Conservation (phyloP, 2,797 vertebrate genomes). For the Poeciliopsis turneri region DNA sequence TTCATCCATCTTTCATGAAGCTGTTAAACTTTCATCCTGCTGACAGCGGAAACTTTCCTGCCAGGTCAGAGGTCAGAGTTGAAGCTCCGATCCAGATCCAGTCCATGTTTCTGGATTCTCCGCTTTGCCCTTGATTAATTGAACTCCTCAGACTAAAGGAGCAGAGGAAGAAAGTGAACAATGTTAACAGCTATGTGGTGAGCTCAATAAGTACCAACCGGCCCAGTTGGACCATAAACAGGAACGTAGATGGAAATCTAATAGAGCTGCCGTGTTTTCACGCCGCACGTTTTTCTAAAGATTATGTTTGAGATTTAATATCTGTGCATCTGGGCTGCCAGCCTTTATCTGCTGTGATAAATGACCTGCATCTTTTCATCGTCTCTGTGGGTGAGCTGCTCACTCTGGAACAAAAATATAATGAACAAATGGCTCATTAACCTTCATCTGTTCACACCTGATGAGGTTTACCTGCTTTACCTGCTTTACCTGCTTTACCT, state of each 20-base stretch:
- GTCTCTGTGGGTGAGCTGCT: conserved; percentile 21
- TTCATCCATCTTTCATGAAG: conserved; percentile 46
- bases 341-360: conserved; percentile 13
- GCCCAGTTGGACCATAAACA: conserved; percentile 32
- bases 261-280: conserved; percentile 8
- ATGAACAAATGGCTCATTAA: no score
- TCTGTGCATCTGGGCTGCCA: conserved; percentile 17
- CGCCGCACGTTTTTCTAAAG: background rate
- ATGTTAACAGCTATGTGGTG: conserved; percentile 31
- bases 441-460: no score
- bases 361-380: conserved; percentile 33
- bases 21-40: conserved; percentile 7
- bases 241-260: conserved; percentile 25
- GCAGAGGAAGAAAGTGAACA: conserved; percentile 40
- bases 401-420: background rate
- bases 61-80: conserved; percentile 21
- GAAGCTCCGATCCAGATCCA: conserved; percentile 9
- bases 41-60: conserved; percentile 20
- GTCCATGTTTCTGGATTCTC: conserved; percentile 3
- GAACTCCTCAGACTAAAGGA: conserved; percentile 30
- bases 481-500: no score
- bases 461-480: no score
- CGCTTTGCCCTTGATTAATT: conserved; percentile 24
- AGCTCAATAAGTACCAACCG: conserved; percentile 39
- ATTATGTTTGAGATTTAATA: conserved; percentile 26